Evolutionary conservation across 2,888 invertebrate genomes (phyloP).

Genomic region (Sericinus montela): DNA sequence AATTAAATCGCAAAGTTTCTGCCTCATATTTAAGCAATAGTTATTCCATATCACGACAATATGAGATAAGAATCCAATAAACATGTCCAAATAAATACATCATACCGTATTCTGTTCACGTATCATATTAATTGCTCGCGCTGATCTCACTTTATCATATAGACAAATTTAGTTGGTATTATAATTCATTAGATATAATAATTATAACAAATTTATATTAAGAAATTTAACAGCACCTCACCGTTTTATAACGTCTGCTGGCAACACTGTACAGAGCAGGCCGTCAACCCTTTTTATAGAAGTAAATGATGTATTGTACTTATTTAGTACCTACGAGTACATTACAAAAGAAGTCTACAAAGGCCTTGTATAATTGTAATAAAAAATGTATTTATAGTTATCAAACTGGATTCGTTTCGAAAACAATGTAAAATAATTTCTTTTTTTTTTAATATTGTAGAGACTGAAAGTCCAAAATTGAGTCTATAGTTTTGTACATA

Average conservation of each 20-base stretch:
- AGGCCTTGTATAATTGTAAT: conserved; percentile 69
- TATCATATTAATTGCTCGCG: conserved; percentile 4
- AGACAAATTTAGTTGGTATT: conserved; percentile 14
- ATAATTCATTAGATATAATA: conserved; percentile 11
- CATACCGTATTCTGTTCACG: too few relatives aligned
- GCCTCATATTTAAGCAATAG: too few relatives aligned
- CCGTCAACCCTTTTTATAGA: conserved; percentile 7
- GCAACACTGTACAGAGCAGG: conserved; percentile 4
- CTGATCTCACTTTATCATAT: conserved; percentile 17
- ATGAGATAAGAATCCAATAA: too few relatives aligned
- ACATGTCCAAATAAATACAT: too few relatives aligned
- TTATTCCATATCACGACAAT: too few relatives aligned
- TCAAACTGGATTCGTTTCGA: conserved; percentile 49
- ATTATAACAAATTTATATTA: conserved; percentile 6
- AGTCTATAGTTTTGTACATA: conserved; percentile 77
- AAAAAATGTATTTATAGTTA: conserved; percentile 54
- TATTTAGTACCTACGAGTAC: not conserved
- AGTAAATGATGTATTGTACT: not conserved
- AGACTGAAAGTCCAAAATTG: conserved; percentile 79
- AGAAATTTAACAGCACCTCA: not conserved
- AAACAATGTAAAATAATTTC: conserved; percentile 57
- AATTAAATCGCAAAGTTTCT: too few relatives aligned
- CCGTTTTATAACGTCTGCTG: not conserved
- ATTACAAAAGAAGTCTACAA: conserved; percentile 31
- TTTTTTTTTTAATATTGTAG: conserved; percentile 62